Percentiles rank a stretch among this genome's conserved stretches.
Evolutionary conservation across 2,113 vertebrate genomes (phyloP).

Genomic region (Rhadina sibilatrix): DNA sequence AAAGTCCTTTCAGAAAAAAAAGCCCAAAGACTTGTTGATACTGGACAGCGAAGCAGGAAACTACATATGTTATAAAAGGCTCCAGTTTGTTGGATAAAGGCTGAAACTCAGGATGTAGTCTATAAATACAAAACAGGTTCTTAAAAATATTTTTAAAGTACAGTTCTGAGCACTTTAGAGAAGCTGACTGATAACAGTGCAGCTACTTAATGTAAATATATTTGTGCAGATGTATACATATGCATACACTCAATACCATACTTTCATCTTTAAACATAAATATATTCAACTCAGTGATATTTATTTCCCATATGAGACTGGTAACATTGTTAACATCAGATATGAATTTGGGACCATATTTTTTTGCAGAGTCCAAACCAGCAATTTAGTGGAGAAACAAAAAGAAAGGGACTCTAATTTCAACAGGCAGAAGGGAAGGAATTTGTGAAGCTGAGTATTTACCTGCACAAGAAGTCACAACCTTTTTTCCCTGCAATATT

Average conservation of each 20-base stretch:
- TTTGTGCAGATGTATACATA: background rate
- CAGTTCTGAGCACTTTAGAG: background rate
- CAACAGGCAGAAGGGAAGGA: background rate
- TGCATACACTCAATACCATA: background rate
- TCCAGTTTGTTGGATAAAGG: background rate
- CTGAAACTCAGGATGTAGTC: background rate
- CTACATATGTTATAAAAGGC: background rate
- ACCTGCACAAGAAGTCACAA: background rate
- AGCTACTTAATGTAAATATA: background rate
- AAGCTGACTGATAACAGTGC: background rate
- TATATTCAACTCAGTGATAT: background rate
- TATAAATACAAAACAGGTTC: slow-evolving; percentile 23
- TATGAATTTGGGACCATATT: background rate
- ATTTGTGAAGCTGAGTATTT: background rate
- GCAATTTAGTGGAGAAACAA: background rate
- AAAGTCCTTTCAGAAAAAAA: background rate
- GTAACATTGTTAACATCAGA: background rate
- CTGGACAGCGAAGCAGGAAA: background rate
- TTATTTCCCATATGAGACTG: background rate
- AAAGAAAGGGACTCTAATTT: background rate
- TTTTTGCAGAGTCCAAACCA: background rate
- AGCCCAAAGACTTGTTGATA: background rate
- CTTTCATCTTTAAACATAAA: background rate
- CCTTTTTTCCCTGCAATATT: background rate
- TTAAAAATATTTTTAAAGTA: background rate